These are phyloP conservation scores for Exocentrus adspersus DNA, from an alignment of 2,888 invertebrate species.

Conservation along the genomic window DNA sequence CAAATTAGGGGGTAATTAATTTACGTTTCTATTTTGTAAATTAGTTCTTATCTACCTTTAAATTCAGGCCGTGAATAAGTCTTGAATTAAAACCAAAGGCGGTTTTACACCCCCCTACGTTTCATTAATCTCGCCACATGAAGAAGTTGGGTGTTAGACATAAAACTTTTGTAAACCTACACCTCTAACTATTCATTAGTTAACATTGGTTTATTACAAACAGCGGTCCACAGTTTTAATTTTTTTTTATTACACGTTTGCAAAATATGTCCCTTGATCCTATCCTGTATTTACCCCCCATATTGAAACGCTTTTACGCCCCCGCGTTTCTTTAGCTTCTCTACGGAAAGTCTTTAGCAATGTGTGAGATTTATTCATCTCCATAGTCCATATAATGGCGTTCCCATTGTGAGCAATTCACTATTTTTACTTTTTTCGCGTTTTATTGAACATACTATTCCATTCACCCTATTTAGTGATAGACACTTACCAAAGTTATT, in stretches of 20 bases:
- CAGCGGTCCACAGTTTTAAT: no score
- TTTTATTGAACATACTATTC: conserved; percentile 39
- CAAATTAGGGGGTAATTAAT: conserved; percentile 12
- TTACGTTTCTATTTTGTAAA: conserved; percentile 23
- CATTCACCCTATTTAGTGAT: conserved; percentile 3
- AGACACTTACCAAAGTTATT: neutral
- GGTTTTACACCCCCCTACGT: neutral
- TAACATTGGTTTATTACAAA: no score
- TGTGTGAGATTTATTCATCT: conserved; percentile 28
- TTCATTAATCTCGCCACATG: neutral
- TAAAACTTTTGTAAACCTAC: no score
- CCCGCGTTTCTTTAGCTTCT: neutral
- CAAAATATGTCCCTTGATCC: no score
- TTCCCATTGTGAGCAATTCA: conserved; percentile 20
- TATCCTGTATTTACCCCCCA: no score
- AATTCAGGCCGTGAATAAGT: conserved; percentile 5
- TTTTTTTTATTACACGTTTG: no score
- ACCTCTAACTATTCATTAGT: no score
- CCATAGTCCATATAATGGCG: conserved; percentile 24
- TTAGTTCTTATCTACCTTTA: conserved; percentile 18
- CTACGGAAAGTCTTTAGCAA: conserved; percentile 8
- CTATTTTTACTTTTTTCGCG: conserved; percentile 35
- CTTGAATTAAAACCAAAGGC: conserved; percentile 22
- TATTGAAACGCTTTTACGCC: no score
- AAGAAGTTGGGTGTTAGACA: no score